Base-by-base conservation (phyloP, 2,113 vertebrate species). In the Rhynchomys soricoides region DNA sequence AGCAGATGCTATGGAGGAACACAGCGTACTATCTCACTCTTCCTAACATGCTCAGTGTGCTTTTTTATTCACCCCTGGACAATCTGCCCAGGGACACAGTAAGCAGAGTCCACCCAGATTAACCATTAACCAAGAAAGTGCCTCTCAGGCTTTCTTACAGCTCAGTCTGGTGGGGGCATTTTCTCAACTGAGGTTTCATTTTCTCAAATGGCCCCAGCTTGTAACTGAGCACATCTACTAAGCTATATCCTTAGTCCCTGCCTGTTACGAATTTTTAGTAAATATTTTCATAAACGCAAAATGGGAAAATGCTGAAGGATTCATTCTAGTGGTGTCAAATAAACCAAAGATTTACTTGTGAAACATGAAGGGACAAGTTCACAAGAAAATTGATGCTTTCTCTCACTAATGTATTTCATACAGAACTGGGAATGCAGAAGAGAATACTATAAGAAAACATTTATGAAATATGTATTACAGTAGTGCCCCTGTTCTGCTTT, bases 381-480 rank as follows among this genome's bases (percentile, higher is more conserved):
- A 22, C 70, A 68, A 86, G 86, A 74, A 97, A 95, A 96, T 79
- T 48, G 87, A 95, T 68, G 77, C 59, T 97, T 43, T 96, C 37
- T 43, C 93, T 89, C 74, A 64, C 34, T 91, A 86, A 64, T 95
- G 40, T 68, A 77, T 95, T 66, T 97, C 88, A 71, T 92, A 43
- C 66, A 82, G 85, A 59, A 31, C 0, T 94, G 86, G 29, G 52
- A 93, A 95, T 90, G 87, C 43, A 79, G 66, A 83, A 73, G 73
- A 74, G 74, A 73, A 40, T 24, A n/a, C 73, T 22, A 17, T 64
- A 40, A 89, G 92, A 96, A 81, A 97, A 96, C 77, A 90, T 94
- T 97, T 87, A 94, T 97, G 92, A 4, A 97, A 78, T 87, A 75
- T 96, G 74, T 68, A 96, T 96, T 37, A 95, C 22, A 66, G 93